phyloP scores from a whole-genome alignment of 2,797 vertebrate genomes.

The Tadarida brasiliensis region DNA sequence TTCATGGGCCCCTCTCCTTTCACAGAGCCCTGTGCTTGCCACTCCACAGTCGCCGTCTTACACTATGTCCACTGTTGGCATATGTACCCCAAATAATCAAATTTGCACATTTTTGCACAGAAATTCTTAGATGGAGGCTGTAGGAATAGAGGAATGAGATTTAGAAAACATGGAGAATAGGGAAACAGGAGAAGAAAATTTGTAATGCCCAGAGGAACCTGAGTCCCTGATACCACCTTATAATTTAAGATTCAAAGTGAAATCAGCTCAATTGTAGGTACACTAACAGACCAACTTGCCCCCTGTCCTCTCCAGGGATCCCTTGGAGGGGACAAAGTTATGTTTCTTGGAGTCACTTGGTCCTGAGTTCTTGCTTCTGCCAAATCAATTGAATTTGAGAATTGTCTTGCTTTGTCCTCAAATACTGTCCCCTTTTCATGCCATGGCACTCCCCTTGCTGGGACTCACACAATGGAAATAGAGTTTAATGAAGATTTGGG shows the following conservation, averaged over 20 bases:
- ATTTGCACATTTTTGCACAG: background rate
- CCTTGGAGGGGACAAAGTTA: background rate
- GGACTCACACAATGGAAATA: background rate
- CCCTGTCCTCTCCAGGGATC: background rate
- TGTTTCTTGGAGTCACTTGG: background rate
- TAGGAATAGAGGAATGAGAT: background rate
- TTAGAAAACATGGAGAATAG: background rate
- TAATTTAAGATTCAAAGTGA: background rate
- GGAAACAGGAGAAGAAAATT: background rate
- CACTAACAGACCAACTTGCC: background rate
- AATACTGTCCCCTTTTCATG: background rate
- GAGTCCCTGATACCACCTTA: background rate
- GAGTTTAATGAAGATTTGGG: background rate
- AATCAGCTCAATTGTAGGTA: background rate
- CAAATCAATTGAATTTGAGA: slow-evolving; percentile 22
- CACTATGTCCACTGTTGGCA: background rate
- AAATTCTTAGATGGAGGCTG: background rate
- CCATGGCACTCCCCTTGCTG: too few species aligned
- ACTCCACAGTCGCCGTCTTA: background rate
- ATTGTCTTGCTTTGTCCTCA: background rate
- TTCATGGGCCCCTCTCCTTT: background rate
- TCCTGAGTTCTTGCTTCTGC: background rate
- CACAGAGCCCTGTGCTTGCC: background rate
- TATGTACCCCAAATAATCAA: background rate
- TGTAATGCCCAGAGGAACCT: background rate